Conservation (phyloP, 2,888 invertebrate genomes). For the Mythimna albipuncta region DNA sequence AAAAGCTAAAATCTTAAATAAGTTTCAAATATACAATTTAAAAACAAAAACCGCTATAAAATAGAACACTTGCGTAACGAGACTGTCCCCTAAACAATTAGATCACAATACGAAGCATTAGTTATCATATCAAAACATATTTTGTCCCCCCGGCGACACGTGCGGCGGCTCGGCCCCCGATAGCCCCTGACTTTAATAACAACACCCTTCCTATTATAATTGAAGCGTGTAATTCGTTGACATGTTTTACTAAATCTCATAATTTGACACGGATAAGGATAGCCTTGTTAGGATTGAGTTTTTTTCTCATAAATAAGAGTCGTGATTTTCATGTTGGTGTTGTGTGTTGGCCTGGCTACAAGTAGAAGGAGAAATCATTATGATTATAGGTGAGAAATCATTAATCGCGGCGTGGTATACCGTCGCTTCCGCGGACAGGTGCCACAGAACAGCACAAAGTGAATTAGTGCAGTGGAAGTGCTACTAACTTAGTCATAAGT, state of each 20-base stretch:
- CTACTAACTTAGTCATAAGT: too few species aligned
- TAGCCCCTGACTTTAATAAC: slow-evolving; percentile 62
- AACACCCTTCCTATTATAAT: slow-evolving; percentile 75
- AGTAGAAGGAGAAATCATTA: too few species aligned
- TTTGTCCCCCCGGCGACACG: slow-evolving; percentile 78
- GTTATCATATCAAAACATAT: slow-evolving; percentile 88
- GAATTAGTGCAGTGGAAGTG: too few species aligned
- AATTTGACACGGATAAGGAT: slow-evolving; percentile 83
- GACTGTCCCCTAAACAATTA: slow-evolving; percentile 73
- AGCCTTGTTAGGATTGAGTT: slow-evolving; percentile 60
- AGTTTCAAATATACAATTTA: slow-evolving; percentile 23
- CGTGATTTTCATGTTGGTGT: neutral
- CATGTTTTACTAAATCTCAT: slow-evolving; percentile 88
- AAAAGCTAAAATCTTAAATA: neutral
- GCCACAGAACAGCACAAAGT: too few species aligned
- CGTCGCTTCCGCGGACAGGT: too few species aligned
- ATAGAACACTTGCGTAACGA: slow-evolving; percentile 60
- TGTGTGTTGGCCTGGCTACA: neutral
- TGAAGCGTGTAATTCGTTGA: slow-evolving; percentile 88
- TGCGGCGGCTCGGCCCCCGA: slow-evolving; percentile 66
- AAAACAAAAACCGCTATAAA: slow-evolving; percentile 38
- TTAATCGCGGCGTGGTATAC: too few species aligned
- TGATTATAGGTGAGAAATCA: too few species aligned
- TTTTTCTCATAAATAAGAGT: slow-evolving; percentile 28
- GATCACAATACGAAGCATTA: slow-evolving; percentile 75